phyloP scores from a whole-genome alignment of 1,140 invertebrate genomes.

The Cydia pomonella region DNA sequence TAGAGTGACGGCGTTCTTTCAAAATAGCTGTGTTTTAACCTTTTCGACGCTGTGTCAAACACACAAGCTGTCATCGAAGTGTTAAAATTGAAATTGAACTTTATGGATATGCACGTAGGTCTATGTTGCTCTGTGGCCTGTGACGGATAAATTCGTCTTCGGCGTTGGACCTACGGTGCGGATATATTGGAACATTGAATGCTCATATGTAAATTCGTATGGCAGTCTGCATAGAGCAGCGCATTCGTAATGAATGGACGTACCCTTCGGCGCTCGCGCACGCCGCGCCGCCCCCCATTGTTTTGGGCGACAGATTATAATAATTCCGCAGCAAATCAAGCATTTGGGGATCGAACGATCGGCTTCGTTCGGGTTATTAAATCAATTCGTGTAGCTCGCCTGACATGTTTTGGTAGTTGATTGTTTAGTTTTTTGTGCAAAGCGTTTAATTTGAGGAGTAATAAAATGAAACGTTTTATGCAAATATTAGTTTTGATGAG shows the following conservation, averaged over 20 bases:
- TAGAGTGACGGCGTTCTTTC: no score
- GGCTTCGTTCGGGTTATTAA: conserved; percentile 56
- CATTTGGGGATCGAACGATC: conserved; percentile 64
- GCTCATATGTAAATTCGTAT: conserved; percentile 9
- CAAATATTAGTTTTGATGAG: conserved; percentile 22
- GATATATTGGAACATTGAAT: not conserved
- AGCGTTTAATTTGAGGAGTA: conserved; percentile 17
- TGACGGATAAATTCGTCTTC: no score
- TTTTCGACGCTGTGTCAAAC: no score
- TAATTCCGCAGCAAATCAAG: conserved; percentile 67
- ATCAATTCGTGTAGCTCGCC: conserved; percentile 47
- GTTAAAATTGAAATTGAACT: no score
- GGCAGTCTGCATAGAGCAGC: conserved; percentile 14
- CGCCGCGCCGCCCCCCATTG: conserved; percentile 56
- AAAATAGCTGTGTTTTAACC: no score
- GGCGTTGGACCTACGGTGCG: no score
- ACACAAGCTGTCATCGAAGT: no score
- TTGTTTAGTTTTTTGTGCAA: conserved; percentile 17
- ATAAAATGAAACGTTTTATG: conserved; percentile 31
- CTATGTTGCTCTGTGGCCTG: no score
- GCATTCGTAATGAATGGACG: conserved; percentile 46
- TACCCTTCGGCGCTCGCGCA: conserved; percentile 36
- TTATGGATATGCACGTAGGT: no score
- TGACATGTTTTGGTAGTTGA: conserved; percentile 44
- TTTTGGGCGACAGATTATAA: conserved; percentile 61